Evolutionary conservation across 2,888 invertebrate species (phyloP).

Genomic region (Ellobium chinense): DNA sequence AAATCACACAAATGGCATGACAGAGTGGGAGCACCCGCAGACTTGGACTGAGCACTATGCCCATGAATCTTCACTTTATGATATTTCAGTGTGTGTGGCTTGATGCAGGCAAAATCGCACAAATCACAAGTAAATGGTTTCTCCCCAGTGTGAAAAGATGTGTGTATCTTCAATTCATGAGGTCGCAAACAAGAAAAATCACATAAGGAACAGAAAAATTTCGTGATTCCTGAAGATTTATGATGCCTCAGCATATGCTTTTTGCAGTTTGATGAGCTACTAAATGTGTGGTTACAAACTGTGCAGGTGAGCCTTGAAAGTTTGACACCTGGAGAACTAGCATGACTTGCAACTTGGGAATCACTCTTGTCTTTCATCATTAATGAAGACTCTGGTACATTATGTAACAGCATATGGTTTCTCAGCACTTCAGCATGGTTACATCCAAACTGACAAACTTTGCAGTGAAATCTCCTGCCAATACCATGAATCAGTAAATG

Average conservation of each 20-base stretch:
- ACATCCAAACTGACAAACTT: conserved; percentile 14
- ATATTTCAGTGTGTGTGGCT: conserved; percentile 5
- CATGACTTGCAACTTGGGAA: neutral
- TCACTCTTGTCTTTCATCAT: neutral
- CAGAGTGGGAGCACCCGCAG: neutral
- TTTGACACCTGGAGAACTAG: neutral
- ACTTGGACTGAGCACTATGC: neutral
- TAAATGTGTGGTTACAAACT: neutral
- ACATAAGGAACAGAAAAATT: conserved; percentile 23
- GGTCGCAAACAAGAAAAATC: conserved; percentile 25
- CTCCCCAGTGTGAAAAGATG: conserved; percentile 42
- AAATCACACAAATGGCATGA: conserved; percentile 4
- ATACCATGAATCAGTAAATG: neutral
- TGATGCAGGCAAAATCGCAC: conserved; percentile 33
- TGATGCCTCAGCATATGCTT: neutral
- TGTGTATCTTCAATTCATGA: conserved; percentile 44
- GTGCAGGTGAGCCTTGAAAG: neutral
- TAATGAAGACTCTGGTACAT: neutral
- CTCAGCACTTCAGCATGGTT: conserved; percentile 17
- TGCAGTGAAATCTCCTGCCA: neutral
- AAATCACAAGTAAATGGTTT: conserved; percentile 38
- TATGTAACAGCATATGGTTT: conserved; percentile 28
- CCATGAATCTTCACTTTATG: conserved; percentile 10
- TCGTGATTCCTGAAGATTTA: neutral
- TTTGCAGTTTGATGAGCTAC: neutral